Base-by-base conservation (phyloP, 2,888 invertebrate genomes). In the Aphidoletes aphidimyza region DNA sequence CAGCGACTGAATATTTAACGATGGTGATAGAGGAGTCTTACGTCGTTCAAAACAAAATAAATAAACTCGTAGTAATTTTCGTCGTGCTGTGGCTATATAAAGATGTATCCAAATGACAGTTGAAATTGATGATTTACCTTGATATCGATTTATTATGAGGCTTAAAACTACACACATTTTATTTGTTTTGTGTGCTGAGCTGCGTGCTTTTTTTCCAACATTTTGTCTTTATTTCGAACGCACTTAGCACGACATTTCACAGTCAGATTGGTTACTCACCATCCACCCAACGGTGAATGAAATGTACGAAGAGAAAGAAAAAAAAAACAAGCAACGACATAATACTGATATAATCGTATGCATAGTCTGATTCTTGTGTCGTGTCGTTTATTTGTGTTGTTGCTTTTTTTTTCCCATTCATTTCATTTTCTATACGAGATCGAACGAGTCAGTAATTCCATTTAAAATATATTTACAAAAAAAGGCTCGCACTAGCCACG, bases 101-200 rank as follows among this genome's bases (percentile, higher is more conserved):
- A 84, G 84, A 42, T 84, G 84, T 84, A 84, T 49, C 84, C 30
- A 49, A 84, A 84, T 84, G 84, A 84, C 84, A 84, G 84, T 49
- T 49, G 9, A 49, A 42, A 84, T 30, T 84, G 42, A 84, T 84
- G 84, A 49, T 49, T 83, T 42, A 83, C 83, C 83, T 39, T 83
- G 81, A 45, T 83, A 83, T 42, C 83, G 83, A 83, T 81, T 81
- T 81, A 81, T 81, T 81, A 81, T 81, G 8, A 36, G 37, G 81
- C 81, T 81, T 81, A 37, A n/a, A 69, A 81, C 81, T 37, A 81
- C 81, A 81, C 81, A 81, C n/a, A 54, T 81, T 81, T 37, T 37
- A 37, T 81, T 37, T 22, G 37, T 37, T 30, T 22, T 54, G 47
- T 47, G 3, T n/a, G n/a, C n/a, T n/a, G n/a, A n/a, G 54, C 22